Conservation (phyloP, 2,797 vertebrate genomes). For the Sorex maritimensis region DNA sequence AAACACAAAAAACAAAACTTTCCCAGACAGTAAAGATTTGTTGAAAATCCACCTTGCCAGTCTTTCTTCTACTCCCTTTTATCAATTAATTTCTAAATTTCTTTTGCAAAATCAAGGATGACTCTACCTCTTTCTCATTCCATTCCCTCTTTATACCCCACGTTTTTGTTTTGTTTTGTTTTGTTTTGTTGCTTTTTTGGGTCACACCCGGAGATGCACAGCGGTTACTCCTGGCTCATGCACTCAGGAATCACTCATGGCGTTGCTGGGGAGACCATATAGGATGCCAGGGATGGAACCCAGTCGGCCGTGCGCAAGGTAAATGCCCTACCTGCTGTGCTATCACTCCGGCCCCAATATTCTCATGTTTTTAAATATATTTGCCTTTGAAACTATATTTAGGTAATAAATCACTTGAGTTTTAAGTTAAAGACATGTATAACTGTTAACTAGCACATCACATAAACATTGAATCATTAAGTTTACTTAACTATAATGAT, state of each 20-base stretch:
- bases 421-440: conserved; percentile 18
- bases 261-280: no score
- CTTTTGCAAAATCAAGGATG: not conserved
- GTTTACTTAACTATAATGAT: not conserved
- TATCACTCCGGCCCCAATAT: no score
- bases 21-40: not conserved
- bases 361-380: not conserved
- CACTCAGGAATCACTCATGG: no score
- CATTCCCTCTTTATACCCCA: not conserved
- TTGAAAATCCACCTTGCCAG: conserved; percentile 4
- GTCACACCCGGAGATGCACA: no score
- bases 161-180: not conserved
- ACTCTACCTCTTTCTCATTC: not conserved
- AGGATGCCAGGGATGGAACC: no score
- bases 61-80: conserved; percentile 19
- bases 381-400: not conserved
- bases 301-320: no score
- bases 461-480: not conserved
- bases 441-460: conserved; percentile 5
- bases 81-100: not conserved
- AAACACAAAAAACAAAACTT: not conserved
- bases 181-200: no score
- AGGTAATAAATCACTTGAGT: not conserved
- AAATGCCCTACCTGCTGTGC: no score
- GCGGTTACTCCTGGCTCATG: no score